Evolutionary conservation across 2,888 invertebrate species (phyloP).

Genomic region (Eremobia ochroleuca): DNA sequence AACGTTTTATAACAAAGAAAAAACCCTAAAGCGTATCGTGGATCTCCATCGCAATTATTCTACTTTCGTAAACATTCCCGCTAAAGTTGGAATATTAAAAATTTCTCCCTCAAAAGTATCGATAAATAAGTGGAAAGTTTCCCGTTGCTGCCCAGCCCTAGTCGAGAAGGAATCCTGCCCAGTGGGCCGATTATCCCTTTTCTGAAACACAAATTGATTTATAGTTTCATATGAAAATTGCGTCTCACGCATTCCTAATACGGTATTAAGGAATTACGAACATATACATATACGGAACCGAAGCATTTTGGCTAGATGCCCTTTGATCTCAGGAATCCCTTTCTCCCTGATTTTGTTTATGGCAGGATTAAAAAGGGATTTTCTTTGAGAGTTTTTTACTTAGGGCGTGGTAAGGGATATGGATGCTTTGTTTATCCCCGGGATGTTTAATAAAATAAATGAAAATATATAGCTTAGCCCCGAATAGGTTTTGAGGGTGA

Average conservation of each 20-base stretch:
- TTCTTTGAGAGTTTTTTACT: slow-evolving; percentile 74
- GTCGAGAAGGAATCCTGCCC: slow-evolving; percentile 63
- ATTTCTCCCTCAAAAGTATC: slow-evolving; percentile 52
- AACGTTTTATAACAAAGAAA: slow-evolving; percentile 34
- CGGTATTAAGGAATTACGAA: slow-evolving; percentile 74
- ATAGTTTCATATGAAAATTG: slow-evolving; percentile 82
- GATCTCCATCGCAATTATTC: slow-evolving; percentile 46
- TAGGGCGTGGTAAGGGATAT: slow-evolving; percentile 68
- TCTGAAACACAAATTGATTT: slow-evolving; percentile 77
- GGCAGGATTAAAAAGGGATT: slow-evolving; percentile 80
- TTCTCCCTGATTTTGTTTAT: slow-evolving; percentile 82
- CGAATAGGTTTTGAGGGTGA: slow-evolving; percentile 59
- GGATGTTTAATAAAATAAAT: slow-evolving; percentile 73
- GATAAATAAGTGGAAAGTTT: slow-evolving; percentile 52
- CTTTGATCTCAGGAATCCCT: slow-evolving; percentile 75
- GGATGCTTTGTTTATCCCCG: slow-evolving; percentile 67
- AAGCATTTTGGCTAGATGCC: slow-evolving; percentile 52
- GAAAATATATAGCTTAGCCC: slow-evolving; percentile 63
- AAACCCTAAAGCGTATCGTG: slow-evolving; percentile 20
- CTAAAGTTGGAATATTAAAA: slow-evolving; percentile 60
- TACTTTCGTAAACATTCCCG: slow-evolving; percentile 47
- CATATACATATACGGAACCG: slow-evolving; percentile 57
- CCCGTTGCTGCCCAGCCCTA: slow-evolving; percentile 53
- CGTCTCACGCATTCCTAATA: slow-evolving; percentile 77
- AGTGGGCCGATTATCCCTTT: slow-evolving; percentile 70